A percentile compares a stretch with the other conserved stretches of the same genome.
phyloP scores from a whole-genome alignment of 2,888 invertebrate genomes.

The Merodon equestris region DNA sequence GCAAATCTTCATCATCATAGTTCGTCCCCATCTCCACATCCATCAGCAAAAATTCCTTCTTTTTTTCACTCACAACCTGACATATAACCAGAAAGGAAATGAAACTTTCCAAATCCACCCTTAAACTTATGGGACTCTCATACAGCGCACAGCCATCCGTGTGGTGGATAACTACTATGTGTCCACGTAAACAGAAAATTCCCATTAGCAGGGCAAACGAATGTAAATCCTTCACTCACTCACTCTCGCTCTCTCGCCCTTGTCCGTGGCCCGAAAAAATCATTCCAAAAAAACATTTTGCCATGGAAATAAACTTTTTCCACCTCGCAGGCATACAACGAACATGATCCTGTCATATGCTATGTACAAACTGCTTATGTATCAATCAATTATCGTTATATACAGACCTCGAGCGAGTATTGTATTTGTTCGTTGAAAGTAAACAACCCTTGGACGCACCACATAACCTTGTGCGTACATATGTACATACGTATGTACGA shows the following conservation, averaged over 20 bases:
- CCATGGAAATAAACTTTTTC: constrained; percentile 65
- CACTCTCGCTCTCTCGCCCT: too few species aligned
- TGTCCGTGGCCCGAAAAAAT: too few species aligned
- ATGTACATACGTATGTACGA: constrained; percentile 11
- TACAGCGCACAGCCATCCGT: not conserved
- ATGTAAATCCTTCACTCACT: constrained; percentile 59
- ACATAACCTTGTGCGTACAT: constrained; percentile 13
- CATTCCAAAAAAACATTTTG: constrained; percentile 53
- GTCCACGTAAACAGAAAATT: constrained; percentile 63
- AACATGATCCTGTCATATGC: constrained; percentile 25
- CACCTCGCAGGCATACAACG: constrained; percentile 53
- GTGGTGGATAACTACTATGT: constrained; percentile 1
- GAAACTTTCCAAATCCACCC: constrained; percentile 46
- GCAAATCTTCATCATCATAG: constrained; percentile 62
- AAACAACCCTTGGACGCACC: constrained; percentile 51
- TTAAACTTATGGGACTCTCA: constrained; percentile 41
- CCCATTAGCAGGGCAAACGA: constrained; percentile 64
- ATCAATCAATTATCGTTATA: constrained; percentile 62
- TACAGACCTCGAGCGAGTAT: constrained; percentile 35
- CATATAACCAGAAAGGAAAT: constrained; percentile 15
- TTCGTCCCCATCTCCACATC: constrained; percentile 11
- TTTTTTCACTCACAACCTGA: constrained; percentile 5
- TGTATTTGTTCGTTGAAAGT: constrained; percentile 44
- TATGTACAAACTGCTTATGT: constrained; percentile 31
- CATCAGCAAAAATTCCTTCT: too few species aligned